These are phyloP conservation scores for Lasioglossum leucozonium DNA, from an alignment of 2,888 invertebrate species.

Conservation along the genomic window DNA sequence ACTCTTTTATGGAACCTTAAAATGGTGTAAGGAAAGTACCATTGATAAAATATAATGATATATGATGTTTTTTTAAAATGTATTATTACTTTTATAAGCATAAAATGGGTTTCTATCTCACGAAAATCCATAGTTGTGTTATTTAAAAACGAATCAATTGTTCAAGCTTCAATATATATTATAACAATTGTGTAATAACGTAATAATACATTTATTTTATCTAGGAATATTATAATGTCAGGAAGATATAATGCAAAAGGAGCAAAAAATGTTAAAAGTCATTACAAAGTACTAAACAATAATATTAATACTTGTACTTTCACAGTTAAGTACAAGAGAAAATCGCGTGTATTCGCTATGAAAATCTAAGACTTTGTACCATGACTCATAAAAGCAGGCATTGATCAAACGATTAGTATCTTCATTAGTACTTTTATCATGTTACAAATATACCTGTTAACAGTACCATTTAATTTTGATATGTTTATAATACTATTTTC, in stretches of 20 bases:
- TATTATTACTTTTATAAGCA: too few species aligned
- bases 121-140: not conserved
- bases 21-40: not conserved
- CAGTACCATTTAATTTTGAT: not conserved
- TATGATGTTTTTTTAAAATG: too few species aligned
- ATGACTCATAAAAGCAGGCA: constrained; percentile 1
- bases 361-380: not conserved
- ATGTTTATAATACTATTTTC: not conserved
- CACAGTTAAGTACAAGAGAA: not conserved
- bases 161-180: not conserved
- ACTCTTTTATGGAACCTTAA: not conserved
- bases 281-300: not conserved
- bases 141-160: not conserved
- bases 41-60: not conserved
- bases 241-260: too few species aligned
- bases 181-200: not conserved
- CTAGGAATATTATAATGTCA: not conserved
- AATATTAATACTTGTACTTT: not conserved
- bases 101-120: too few species aligned
- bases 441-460: not conserved
- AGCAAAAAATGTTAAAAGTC: too few species aligned
- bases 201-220: not conserved
- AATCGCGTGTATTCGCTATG: not conserved
- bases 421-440: not conserved
- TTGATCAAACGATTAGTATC: not conserved